Conservation (phyloP, 2,113 vertebrate genomes). For the Cromileptes altivelis region DNA sequence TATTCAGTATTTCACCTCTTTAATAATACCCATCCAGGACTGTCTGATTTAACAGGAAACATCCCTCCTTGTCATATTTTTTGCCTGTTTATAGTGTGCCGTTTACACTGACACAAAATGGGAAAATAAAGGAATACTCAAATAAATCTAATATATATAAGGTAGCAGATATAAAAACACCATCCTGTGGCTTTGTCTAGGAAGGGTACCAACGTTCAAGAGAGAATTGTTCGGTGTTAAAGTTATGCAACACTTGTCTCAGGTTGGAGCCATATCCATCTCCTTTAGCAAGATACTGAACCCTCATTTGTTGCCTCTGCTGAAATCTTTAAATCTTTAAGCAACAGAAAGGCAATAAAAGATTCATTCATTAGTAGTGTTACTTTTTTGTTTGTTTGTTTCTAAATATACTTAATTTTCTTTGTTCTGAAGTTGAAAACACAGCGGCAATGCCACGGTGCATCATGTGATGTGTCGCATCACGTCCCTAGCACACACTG, state of each 20-base stretch:
- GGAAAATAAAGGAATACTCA: conserved; percentile 16
- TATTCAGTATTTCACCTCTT: conserved; percentile 57
- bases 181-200: background rate
- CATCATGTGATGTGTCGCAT: too few species aligned
- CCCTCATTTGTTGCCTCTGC: background rate
- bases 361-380: too few species aligned
- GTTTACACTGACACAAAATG: conserved; percentile 3
- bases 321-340: too few species aligned
- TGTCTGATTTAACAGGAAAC: conserved; percentile 6
- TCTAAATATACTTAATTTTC: too few species aligned
- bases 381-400: too few species aligned
- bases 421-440: too few species aligned
- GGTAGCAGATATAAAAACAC: background rate
- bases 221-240: background rate
- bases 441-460: too few species aligned
- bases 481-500: too few species aligned
- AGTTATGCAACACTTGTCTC: background rate
- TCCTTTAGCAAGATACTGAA: background rate
- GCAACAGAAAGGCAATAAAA: too few species aligned
- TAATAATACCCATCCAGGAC: conserved; percentile 26
- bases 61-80: conserved; percentile 13
- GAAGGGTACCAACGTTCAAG: background rate
- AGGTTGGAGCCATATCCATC: background rate
- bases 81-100: background rate
- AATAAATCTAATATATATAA: conserved; percentile 14